Evolutionary conservation across 2,797 vertebrate genomes (phyloP), one percentile per base, ranked within the genome.

Genomic region (Nyctibius grandis): DNA sequence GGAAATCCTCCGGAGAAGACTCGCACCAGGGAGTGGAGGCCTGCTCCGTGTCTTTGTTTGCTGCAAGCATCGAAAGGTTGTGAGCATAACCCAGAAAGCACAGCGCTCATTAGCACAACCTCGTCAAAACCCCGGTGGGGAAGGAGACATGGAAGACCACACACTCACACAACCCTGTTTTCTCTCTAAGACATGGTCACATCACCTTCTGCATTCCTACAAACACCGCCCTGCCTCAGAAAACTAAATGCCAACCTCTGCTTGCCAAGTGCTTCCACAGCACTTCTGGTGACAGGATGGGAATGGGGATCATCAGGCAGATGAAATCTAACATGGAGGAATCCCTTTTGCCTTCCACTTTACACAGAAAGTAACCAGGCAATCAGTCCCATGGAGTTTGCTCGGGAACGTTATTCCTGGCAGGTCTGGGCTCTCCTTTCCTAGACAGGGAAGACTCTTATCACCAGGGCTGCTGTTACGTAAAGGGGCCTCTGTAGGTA

Each of bases 1-100:
- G 99, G 83, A 98, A 98, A 31, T 99, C 99, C 26, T 99, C 99
- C 0, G 99, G 99, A 1, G 99, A 99, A 15, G 99, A 98, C 45
- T 99, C 99, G 0, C 98, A 98, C 99, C 99, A 99, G 5, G 98
- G 98, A 40, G 94, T 97, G 73, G 94, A 96, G 1, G 85, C 12
- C 65, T 99, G 99, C n/a, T 99, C 99, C 0, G 95, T 18, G 26
- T 99, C 99, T 84, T 98, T 98, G 48, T 98, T 98, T 74, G 97
- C 98, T 98, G 85, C 75, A 91, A 94, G 88, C 83, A 84, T 14
- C 53, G 89, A 95, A 91, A 42, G 34, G 29, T 21, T 21, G n/a
- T 91, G 53, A 82, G 74, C 2, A 1, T 3, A 31, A 26, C 36
- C 59, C n/a, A 40, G 67, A 74, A 45, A 54, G 34, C 59, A n/a